Base-by-base conservation (phyloP, 2,888 invertebrate genomes). In the Eurytoma californica region DNA sequence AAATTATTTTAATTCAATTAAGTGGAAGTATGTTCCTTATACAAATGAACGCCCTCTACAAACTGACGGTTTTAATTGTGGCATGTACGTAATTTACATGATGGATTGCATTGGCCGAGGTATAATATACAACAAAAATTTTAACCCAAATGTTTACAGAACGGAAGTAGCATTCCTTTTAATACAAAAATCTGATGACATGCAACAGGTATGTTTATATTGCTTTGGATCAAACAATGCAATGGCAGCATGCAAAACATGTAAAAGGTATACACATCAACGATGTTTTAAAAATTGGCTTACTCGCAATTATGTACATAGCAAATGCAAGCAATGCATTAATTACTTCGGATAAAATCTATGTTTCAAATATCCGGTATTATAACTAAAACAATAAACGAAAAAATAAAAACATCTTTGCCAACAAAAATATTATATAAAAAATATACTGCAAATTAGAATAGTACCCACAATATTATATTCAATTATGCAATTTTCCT, bases 31-130 rank as follows among this genome's bases (percentile, higher is more conserved):
- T 20, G 12, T 12, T 12, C n/a, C 18, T 3, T 58, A 20, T 20
- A n/a, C n/a, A 58, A 20, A 2, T 4, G 20, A 58, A 58, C 58
- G 58, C 20, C 2, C n/a, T 18, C 58, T 58, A 9, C 58, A 58
- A 58, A 58, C 20, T 18, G 58, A 58, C 18, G 58, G 58, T 58
- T 58, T 18, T 58, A 58, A 58, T 58, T 58, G 58, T 58, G 58
- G 58, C 12, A 18, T 18, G 18, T 20, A n/a, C 20, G 20, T 58
- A 3, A n/a, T 58, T 9, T 20, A 58, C 20, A 18, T 18, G 3
- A 58, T 58, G 70, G 47, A 70, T 20, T 39, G 39, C 14, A 70
- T 70, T 16, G 70, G 70, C 9, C 3, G 16, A n/a, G 16, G 47
- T 3, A 12, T 16, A 30, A 0, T 12, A 20, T 70, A 58, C n/a